Base-by-base conservation (phyloP, 2,888 invertebrate genomes). In the Philhelius pedissequus region DNA sequence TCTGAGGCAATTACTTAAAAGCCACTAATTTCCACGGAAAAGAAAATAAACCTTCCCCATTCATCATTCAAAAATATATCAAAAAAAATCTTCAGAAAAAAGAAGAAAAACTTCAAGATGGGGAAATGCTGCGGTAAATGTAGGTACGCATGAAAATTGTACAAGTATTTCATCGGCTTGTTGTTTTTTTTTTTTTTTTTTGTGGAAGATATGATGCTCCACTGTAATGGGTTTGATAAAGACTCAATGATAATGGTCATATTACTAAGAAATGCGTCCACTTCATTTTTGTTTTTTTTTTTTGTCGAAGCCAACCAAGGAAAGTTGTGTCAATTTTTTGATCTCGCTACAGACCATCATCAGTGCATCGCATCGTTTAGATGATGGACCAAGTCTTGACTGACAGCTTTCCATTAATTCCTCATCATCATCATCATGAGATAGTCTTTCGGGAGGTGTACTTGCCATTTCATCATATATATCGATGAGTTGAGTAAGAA, bases 341-440 rank as follows among this genome's bases (percentile, higher is more conserved):
- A 66, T 76, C n/a, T 58, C 38, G 60, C 52, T 52, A 82, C 30
- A 38, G 32, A 38, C 35, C 58, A 58, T 15, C 58, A 58, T 8
- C 48, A 38, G 5, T 3, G 25, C 38, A 43, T 4, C 58, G 1
- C n/a, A 43, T 13, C 45, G 32, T 56, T 56, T 56, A 35, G 20
- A 56, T 35, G 35, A 56, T 56, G 56, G 56, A 30, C 27, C 52
- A 48, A n/a, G 69, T 62, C 80, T 80, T 84, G 84, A 84, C 54
- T 71, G 84, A 75, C 84, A 84, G 84, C 84, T 84, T 84, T 84
- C 83, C 84, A 84, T 84, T 84, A 80, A 75, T 80, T 76, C 62
- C 70, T 62, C 75, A 76, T 84, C 70, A 73, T 62, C 50, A 15
- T 38, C 9, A 22, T 11, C n/a, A 45, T 30, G 35, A 27, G 62